phyloP scores from a whole-genome alignment of 2,113 vertebrate genomes.

The Gallinago paraguaiae region DNA sequence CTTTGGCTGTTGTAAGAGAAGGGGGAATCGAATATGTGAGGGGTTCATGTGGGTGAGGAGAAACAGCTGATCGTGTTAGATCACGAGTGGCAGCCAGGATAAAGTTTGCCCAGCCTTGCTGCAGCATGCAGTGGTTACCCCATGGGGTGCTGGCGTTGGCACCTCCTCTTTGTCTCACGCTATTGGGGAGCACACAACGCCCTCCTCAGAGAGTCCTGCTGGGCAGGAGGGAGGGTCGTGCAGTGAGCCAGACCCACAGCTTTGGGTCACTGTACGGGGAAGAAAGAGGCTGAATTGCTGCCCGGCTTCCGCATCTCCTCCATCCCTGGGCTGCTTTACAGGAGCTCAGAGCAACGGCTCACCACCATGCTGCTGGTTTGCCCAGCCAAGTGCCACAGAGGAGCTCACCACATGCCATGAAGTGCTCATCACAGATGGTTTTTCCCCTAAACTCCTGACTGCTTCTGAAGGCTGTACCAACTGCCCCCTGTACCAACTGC shows the following conservation, averaged over 20 bases:
- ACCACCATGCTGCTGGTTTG: accelerated
- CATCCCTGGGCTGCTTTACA: not conserved
- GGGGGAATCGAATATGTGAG: accelerated
- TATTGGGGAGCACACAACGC: not conserved
- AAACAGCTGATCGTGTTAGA: not conserved
- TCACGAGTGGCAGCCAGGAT: accelerated
- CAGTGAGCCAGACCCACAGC: not conserved
- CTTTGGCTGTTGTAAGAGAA: not conserved
- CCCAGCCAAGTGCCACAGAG: not conserved
- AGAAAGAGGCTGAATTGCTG: not conserved
- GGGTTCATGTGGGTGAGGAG: accelerated
- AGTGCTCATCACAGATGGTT: not conserved
- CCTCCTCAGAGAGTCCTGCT: not conserved
- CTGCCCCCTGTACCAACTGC: not conserved
- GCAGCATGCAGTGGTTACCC: accelerated
- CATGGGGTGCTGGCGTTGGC: accelerated
- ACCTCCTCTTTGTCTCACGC: not conserved
- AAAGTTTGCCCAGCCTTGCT: not conserved
- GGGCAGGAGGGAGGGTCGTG: not conserved
- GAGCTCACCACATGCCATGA: not conserved
- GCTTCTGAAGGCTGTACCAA: not conserved
- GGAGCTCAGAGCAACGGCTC: accelerated
- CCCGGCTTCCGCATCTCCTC: accelerated
- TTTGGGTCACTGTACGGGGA: not conserved
- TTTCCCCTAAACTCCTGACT: not conserved